phyloP scores from a whole-genome alignment of 2,888 invertebrate genomes.

The Hypolimnas misippus region DNA sequence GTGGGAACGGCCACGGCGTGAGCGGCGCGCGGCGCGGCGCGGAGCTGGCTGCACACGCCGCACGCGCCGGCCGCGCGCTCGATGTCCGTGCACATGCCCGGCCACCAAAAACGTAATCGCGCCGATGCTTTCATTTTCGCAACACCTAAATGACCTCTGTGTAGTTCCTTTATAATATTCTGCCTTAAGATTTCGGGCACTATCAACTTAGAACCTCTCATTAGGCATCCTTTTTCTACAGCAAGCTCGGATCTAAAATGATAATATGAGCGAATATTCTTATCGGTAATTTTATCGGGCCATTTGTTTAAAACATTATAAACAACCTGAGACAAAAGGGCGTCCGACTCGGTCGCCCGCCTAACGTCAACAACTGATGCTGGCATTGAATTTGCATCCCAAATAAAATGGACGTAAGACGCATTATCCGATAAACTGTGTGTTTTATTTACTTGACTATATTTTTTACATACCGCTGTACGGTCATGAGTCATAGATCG shows the following conservation, averaged over 20 bases:
- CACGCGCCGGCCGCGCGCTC: conserved; percentile 6
- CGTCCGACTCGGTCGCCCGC: conserved; percentile 13
- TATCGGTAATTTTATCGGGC: too few species aligned
- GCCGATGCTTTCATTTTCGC: conserved; percentile 6
- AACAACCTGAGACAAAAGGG: too few species aligned
- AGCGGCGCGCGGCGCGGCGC: conserved; percentile 13
- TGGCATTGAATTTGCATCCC: too few species aligned
- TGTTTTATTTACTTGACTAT: neutral
- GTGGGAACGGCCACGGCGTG: conserved; percentile 3
- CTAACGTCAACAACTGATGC: conserved; percentile 18
- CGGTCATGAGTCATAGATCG: neutral
- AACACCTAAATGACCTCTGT: conserved; percentile 18
- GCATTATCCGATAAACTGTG: too few species aligned
- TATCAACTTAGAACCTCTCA: neutral
- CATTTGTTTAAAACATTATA: too few species aligned
- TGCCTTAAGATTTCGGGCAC: neutral
- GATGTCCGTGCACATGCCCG: neutral
- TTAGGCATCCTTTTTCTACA: neutral
- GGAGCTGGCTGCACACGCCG: conserved; percentile 6
- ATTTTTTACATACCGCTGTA: too few species aligned
- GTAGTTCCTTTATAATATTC: conserved; percentile 1
- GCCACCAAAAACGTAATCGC: conserved; percentile 8
- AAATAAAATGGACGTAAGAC: too few species aligned
- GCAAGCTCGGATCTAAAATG: too few species aligned
- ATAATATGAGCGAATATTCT: too few species aligned